phyloP scores from a whole-genome alignment of 2,113 vertebrate genomes.

The Anhinga rufa region DNA sequence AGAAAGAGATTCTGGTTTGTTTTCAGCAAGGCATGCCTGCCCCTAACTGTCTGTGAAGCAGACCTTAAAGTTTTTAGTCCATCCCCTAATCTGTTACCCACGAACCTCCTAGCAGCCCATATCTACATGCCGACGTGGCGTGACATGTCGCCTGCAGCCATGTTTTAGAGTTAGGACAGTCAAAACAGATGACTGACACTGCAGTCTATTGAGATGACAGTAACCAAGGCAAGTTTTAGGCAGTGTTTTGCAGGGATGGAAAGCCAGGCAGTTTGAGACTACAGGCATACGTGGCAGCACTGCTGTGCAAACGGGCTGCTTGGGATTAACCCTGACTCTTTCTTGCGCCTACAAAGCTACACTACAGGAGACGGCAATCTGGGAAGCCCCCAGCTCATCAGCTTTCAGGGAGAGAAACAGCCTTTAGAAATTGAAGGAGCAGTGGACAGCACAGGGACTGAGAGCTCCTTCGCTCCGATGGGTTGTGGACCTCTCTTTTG shows the following conservation, averaged over 20 bases:
- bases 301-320: neutral
- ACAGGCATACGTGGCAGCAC: neutral
- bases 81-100: neutral
- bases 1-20: neutral
- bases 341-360: neutral
- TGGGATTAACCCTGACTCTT: neutral
- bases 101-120: neutral
- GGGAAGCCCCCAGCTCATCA: neutral
- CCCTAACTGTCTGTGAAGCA: neutral
- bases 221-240: neutral
- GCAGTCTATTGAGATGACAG: neutral
- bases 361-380: neutral
- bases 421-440: neutral
- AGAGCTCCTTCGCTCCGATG: fast-evolving
- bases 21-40: neutral
- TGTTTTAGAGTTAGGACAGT: too few relatives aligned
- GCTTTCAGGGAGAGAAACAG: neutral
- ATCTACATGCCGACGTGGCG: fast-evolving
- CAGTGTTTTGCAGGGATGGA: neutral
- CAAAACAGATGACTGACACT: neutral
- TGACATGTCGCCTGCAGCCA: neutral
- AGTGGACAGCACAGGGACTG: too few relatives aligned
- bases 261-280: neutral
- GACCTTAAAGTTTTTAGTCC: neutral
- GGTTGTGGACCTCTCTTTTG: neutral